Conservation (phyloP, 2,113 vertebrate genomes). For the Hippocampus barbouri region DNA sequence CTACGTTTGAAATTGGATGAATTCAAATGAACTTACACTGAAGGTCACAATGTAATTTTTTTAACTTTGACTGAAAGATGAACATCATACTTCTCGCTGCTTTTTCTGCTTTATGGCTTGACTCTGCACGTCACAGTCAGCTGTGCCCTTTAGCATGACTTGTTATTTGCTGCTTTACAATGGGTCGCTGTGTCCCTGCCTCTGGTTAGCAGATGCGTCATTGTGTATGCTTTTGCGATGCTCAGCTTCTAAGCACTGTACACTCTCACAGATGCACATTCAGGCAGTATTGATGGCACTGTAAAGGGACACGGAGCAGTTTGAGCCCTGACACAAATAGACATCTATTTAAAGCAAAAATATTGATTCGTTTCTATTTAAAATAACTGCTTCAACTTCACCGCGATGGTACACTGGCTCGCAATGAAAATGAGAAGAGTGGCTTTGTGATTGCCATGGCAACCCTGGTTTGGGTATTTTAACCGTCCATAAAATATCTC, state of each 20-base stretch:
- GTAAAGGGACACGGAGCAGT: neutral
- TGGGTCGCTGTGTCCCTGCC: slow-evolving; percentile 46
- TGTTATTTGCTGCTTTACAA: slow-evolving; percentile 52
- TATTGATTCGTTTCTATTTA: neutral
- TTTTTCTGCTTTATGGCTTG: slow-evolving; percentile 3
- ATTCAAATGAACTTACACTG: neutral
- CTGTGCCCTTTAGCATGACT: slow-evolving; percentile 47
- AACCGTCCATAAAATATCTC: neutral
- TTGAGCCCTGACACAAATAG: neutral
- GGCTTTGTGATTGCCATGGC: neutral
- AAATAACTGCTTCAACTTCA: neutral
- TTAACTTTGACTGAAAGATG: neutral
- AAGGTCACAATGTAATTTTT: slow-evolving; percentile 17
- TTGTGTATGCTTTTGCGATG: slow-evolving; percentile 7
- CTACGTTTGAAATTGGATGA: neutral
- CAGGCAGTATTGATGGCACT: neutral
- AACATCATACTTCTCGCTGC: neutral
- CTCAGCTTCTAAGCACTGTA: neutral
- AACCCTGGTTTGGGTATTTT: neutral
- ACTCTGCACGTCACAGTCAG: slow-evolving; percentile 28
- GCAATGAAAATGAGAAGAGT: neutral
- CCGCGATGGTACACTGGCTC: neutral
- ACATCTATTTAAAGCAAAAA: neutral
- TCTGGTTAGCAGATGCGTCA: slow-evolving; percentile 25
- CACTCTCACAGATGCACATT: neutral